Evolutionary conservation across 2,888 invertebrate species (phyloP).

Genomic region (Melolontha melolontha): DNA sequence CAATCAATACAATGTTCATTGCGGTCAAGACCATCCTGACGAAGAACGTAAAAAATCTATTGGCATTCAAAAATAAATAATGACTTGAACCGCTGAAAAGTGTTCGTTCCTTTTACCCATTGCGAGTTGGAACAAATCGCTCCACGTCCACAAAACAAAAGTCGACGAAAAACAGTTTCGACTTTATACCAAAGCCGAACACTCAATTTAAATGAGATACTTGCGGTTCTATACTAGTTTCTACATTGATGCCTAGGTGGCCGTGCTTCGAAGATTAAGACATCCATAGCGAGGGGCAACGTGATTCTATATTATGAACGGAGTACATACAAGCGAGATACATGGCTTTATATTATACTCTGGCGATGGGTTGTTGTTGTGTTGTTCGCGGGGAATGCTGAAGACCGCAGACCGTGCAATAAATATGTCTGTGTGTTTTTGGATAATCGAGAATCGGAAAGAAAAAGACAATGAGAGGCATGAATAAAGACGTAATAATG

Average conservation of each 20-base stretch:
- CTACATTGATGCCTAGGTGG: slow-evolving; percentile 55
- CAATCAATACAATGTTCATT: slow-evolving; percentile 8
- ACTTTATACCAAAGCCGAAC: slow-evolving; percentile 8
- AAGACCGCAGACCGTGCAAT: slow-evolving; percentile 55
- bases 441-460: slow-evolving; percentile 19
- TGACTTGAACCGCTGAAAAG: slow-evolving; percentile 34
- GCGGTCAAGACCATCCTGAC: background rate
- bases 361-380: slow-evolving; percentile 50
- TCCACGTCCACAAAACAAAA: slow-evolving; percentile 48
- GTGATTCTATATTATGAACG: slow-evolving; percentile 59
- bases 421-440: slow-evolving; percentile 55
- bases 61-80: slow-evolving; percentile 42
- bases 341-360: slow-evolving; percentile 55
- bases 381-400: slow-evolving; percentile 14
- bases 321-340: slow-evolving; percentile 57
- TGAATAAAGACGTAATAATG: too few relatives aligned
- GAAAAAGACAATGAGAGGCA: background rate
- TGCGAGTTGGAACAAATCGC: slow-evolving; percentile 49
- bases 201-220: slow-evolving; percentile 36
- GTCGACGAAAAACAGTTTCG: slow-evolving; percentile 47
- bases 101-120: slow-evolving; percentile 33
- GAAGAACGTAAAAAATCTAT: slow-evolving; percentile 24
- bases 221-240: slow-evolving; percentile 48
- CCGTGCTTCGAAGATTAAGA: slow-evolving; percentile 60
- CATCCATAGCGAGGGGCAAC: slow-evolving; percentile 55